Percentiles rank a stretch among this genome's conserved stretches.
Evolutionary conservation across 35 echinoderm and acorn worm species (phyloP).

Genomic region (Heliocidaris erythrogramma): DNA sequence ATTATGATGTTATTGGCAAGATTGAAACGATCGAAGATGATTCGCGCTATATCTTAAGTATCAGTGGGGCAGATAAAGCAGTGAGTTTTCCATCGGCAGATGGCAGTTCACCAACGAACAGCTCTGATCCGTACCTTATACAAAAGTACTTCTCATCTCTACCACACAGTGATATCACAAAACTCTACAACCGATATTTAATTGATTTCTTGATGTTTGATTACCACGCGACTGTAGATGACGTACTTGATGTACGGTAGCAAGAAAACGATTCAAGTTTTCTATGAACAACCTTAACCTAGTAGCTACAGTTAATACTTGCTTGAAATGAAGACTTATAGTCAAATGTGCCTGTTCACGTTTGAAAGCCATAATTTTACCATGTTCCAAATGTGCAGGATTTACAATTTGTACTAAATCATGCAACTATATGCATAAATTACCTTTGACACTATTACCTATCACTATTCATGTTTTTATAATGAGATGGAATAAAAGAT

Average conservation of each 20-base stretch:
- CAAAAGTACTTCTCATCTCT: slow-evolving; percentile 66
- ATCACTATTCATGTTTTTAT: no score
- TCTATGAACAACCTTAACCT: background rate
- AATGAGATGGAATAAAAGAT: no score
- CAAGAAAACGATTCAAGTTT: background rate
- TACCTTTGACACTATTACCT: no score
- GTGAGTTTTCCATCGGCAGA: slow-evolving; percentile 77
- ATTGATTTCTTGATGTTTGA: slow-evolving; percentile 88
- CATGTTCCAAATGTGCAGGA: background rate
- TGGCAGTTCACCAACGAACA: slow-evolving; percentile 80
- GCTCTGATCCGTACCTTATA: slow-evolving; percentile 68
- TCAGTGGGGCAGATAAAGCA: slow-evolving; percentile 41
- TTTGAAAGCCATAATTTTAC: background rate
- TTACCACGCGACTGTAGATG: slow-evolving; percentile 50
- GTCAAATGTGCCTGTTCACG: background rate
- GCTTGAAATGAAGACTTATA: background rate
- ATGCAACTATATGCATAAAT: background rate
- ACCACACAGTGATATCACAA: slow-evolving; percentile 54
- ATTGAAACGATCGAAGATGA: slow-evolving; percentile 88
- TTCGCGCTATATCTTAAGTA: slow-evolving; percentile 67
- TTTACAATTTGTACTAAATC: background rate
- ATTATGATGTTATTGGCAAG: slow-evolving; percentile 90
- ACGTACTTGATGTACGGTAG: slow-evolving; percentile 31
- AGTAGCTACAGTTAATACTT: background rate
- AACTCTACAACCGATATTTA: slow-evolving; percentile 71